Percentiles rank a stretch among this genome's conserved stretches.
These are phyloP conservation scores for Leptinotarsa tumamoca DNA, from an alignment of 2,888 invertebrate genomes.

Conservation along the genomic window DNA sequence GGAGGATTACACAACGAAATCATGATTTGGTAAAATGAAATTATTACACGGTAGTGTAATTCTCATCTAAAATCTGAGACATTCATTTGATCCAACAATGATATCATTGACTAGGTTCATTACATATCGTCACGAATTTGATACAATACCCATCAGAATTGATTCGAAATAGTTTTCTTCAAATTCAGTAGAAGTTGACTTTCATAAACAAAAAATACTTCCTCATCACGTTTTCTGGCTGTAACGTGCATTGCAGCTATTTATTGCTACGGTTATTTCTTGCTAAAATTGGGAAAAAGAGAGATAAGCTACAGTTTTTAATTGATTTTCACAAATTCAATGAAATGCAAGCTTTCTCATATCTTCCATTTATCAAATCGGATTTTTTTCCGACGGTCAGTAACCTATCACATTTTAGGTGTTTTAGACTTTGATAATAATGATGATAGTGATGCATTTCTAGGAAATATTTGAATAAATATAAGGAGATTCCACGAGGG, in stretches of 20 bases:
- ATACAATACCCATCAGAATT: conserved; percentile 29
- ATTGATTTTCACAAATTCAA: conserved; percentile 15
- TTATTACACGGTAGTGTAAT: not conserved
- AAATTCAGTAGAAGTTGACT: conserved; percentile 22
- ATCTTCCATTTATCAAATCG: not conserved
- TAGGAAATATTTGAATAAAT: too few relatives aligned
- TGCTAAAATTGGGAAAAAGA: not conserved
- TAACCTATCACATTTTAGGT: too few relatives aligned
- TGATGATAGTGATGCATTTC: too few relatives aligned
- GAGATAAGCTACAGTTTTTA: not conserved
- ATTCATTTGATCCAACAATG: conserved; percentile 19
- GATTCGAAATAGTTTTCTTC: conserved; percentile 28
- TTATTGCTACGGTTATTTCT: conserved; percentile 8
- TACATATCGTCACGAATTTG: conserved; percentile 26
- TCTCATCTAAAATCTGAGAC: not conserved
- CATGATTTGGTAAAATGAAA: not conserved
- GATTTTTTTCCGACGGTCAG: not conserved
- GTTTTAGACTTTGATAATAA: too few relatives aligned
- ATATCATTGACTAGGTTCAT: conserved; percentile 21
- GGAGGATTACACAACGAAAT: not conserved
- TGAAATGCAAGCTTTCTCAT: not conserved
- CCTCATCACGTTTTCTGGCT: conserved; percentile 26
- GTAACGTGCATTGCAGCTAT: not conserved
- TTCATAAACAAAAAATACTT: conserved; percentile 25
- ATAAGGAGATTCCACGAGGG: too few relatives aligned